Percentiles rank a stretch among this genome's conserved stretches.
phyloP scores from a whole-genome alignment of 2,113 vertebrate species.

The Benitochromis conjunctus region DNA sequence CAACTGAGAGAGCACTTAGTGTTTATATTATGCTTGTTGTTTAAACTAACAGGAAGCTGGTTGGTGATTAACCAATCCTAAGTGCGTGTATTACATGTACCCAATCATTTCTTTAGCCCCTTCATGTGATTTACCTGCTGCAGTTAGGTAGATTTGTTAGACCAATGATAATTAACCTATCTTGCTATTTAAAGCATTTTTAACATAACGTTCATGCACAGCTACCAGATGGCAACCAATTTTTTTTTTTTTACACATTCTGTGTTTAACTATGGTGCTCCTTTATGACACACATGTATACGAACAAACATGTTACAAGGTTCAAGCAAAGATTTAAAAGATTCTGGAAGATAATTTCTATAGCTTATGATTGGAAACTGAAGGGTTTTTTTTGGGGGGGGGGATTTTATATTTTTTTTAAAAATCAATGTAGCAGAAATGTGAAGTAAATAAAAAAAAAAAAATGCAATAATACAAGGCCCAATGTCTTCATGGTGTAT shows the following conservation, averaged over 20 bases:
- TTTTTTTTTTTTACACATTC: neutral
- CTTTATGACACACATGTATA: neutral
- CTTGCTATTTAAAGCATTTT: neutral
- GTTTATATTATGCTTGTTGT: neutral
- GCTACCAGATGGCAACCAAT: neutral
- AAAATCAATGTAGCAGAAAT: neutral
- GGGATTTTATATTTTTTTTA: neutral
- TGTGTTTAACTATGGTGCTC: neutral
- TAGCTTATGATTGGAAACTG: no score
- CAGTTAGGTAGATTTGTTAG: neutral
- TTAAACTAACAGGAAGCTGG: neutral
- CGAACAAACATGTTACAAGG: neutral
- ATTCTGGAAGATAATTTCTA: no score
- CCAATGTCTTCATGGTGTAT: neutral
- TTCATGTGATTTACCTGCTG: no score
- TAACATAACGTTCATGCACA: neutral
- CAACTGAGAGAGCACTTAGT: neutral
- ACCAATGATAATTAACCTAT: neutral
- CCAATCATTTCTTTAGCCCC: neutral
- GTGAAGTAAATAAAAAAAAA: neutral
- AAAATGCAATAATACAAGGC: fast-evolving
- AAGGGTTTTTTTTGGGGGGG: no score
- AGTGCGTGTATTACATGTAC: neutral
- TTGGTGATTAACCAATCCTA: neutral
- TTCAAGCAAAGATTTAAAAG: neutral